Percentiles rank a stretch among this genome's conserved stretches.
Evolutionary conservation across 2,888 invertebrate genomes (phyloP).

Genomic region (Trissonchulus latispiculum): DNA sequence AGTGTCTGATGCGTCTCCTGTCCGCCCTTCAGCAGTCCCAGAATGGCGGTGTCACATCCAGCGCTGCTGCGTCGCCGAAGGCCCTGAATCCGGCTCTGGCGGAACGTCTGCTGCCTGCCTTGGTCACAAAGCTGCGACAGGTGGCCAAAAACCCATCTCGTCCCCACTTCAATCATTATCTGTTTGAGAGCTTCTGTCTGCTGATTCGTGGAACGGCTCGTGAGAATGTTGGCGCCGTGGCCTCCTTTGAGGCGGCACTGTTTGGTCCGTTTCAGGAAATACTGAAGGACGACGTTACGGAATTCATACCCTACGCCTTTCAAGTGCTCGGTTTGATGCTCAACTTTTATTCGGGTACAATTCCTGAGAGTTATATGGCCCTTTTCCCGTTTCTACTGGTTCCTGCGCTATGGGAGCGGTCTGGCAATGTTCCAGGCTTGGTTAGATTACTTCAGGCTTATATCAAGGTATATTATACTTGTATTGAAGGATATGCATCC

Average conservation of each 20-base stretch:
- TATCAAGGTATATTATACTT: conserved; percentile 56
- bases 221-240: conserved; percentile 28
- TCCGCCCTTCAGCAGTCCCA: background rate
- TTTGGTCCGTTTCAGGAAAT: conserved; percentile 93
- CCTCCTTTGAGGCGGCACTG: conserved; percentile 76
- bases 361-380: conserved; percentile 71
- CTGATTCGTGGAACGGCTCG: conserved; percentile 37
- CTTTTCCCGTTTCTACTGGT: conserved; percentile 78
- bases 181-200: conserved; percentile 87
- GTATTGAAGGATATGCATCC: no score
- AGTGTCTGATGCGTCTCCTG: conserved; percentile 53
- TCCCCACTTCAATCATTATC: conserved; percentile 94
- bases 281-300: conserved; percentile 71
- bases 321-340: conserved; percentile 85
- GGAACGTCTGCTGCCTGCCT: background rate
- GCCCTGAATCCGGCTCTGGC: no score
- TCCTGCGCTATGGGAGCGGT: conserved; percentile 82
- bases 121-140: conserved; percentile 21
- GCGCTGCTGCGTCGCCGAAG: background rate
- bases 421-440: conserved; percentile 83
- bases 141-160: conserved; percentile 67
- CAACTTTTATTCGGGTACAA: conserved; percentile 51
- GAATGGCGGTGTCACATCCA: background rate
- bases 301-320: conserved; percentile 96
- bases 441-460: conserved; percentile 82